Conservation (phyloP, 2,797 vertebrate species). For the Falco novaeseelandiae region DNA sequence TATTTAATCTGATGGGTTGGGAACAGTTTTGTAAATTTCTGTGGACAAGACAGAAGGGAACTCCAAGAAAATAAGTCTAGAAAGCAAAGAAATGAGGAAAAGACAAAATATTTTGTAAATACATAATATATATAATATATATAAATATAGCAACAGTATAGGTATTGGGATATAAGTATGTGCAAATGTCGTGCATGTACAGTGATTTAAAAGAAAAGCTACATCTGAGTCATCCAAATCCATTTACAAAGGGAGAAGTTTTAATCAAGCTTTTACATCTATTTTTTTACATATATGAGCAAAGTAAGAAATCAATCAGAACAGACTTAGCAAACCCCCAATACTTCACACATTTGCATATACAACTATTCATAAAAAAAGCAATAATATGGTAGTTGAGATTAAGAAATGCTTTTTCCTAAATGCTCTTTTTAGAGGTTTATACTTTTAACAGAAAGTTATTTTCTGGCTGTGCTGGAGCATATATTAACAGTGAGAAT, state of each 20-base stretch:
- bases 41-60: neutral
- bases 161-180: neutral
- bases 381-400: neutral
- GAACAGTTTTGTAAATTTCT: neutral
- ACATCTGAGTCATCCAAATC: neutral
- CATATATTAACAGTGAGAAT: neutral
- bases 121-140: too few relatives aligned
- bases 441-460: neutral
- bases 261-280: neutral
- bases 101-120: neutral
- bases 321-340: neutral
- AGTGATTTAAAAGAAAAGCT: neutral
- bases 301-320: neutral
- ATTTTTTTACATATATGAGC: neutral
- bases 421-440: neutral
- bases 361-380: neutral
- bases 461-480: neutral
- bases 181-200: neutral
- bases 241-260: neutral
- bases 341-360: fast-evolving
- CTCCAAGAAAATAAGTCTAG: neutral
- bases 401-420: neutral
- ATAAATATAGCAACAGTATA: neutral
- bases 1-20: neutral
- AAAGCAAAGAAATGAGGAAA: neutral